Evolutionary conservation across 2,113 vertebrate species (phyloP).

Genomic region (Anseranas semipalmata): DNA sequence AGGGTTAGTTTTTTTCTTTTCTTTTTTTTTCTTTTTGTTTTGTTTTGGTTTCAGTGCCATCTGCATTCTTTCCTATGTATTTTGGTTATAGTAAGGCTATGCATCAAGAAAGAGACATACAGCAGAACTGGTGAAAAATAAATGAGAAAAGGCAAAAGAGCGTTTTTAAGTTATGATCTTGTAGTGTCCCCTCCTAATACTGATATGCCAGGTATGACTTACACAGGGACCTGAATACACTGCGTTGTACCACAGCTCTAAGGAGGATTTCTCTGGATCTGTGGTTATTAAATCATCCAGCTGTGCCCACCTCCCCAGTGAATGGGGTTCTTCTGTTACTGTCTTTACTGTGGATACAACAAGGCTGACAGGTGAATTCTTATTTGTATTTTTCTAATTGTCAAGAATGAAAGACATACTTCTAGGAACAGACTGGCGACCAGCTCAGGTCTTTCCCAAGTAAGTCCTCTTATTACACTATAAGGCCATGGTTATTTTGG

Average conservation of each 20-base stretch:
- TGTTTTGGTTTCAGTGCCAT: no score
- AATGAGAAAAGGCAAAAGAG: not conserved
- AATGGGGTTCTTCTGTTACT: accelerated
- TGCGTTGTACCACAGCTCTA: not conserved
- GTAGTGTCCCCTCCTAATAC: not conserved
- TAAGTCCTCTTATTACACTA: not conserved
- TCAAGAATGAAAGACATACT: not conserved
- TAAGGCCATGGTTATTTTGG: not conserved
- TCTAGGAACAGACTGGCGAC: not conserved
- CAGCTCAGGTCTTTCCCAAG: not conserved
- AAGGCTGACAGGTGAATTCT: not conserved
- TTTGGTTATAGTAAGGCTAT: not conserved
- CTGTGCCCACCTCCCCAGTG: not conserved
- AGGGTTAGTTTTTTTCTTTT: not conserved
- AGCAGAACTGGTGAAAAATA: not conserved
- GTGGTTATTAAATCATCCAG: not conserved
- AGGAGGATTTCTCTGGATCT: not conserved
- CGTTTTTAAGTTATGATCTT: not conserved
- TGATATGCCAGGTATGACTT: not conserved
- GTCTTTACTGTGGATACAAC: not conserved
- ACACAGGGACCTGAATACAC: not conserved
- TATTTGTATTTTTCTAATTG: not conserved
- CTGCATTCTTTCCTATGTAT: not conserved
- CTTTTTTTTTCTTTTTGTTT: not conserved
- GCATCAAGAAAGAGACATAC: not conserved